Evolutionary conservation across 1,140 invertebrate species (phyloP).

Genomic region (Mamestra configurata): DNA sequence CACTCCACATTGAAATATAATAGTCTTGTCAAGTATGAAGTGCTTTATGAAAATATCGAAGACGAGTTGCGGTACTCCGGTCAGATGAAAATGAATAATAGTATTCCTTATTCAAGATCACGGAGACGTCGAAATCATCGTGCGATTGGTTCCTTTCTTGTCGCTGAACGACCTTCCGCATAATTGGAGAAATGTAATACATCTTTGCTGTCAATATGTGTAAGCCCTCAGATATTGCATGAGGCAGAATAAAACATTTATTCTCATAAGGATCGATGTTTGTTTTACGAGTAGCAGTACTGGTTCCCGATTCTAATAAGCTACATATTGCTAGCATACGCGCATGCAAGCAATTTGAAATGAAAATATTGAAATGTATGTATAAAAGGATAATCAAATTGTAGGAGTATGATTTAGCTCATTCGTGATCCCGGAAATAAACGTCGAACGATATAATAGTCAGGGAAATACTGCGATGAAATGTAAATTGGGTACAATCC

Average conservation of each 20-base stretch:
- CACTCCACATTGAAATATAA: background rate
- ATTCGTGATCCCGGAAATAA: background rate
- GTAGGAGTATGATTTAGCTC: background rate
- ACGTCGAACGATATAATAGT: constrained; percentile 23
- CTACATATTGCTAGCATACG: background rate
- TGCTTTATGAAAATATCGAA: background rate
- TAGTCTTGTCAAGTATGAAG: background rate
- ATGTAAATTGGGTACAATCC: constrained; percentile 70
- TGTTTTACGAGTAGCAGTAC: constrained; percentile 44
- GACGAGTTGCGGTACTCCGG: constrained; percentile 29
- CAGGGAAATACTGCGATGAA: constrained; percentile 58
- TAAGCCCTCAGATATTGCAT: constrained; percentile 49
- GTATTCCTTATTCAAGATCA: constrained; percentile 59
- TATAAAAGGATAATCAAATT: background rate
- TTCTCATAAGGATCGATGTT: constrained; percentile 57
- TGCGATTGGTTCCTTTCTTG: constrained; percentile 35
- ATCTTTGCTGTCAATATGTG: constrained; percentile 52
- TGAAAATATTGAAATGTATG: constrained; percentile 43
- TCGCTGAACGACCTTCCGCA: constrained; percentile 50
- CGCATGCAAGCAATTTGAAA: background rate
- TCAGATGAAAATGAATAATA: constrained; percentile 47
- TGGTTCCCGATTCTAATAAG: background rate
- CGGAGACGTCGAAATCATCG: constrained; percentile 48
- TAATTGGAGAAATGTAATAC: constrained; percentile 56
- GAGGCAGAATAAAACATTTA: constrained; percentile 51